Percentiles rank a stretch among this genome's conserved stretches.
phyloP scores from a whole-genome alignment of 2,797 vertebrate species.

The Pseudopleuronectes americanus region DNA sequence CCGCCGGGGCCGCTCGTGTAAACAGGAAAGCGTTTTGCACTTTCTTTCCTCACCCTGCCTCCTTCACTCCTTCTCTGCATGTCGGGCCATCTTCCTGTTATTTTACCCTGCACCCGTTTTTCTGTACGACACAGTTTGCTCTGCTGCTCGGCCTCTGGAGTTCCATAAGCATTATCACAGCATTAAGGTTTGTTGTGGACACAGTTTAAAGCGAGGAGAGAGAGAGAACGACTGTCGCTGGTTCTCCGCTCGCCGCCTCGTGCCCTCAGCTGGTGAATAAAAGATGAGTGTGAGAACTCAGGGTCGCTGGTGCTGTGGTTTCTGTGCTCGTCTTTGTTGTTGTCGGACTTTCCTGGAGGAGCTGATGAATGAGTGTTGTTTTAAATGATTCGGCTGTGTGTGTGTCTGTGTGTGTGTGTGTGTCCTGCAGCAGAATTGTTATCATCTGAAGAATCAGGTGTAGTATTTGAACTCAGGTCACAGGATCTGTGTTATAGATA shows the following conservation, averaged over 20 bases:
- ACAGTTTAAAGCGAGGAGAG: not conserved
- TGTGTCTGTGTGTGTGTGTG: too few relatives aligned
- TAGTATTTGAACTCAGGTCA: too few relatives aligned
- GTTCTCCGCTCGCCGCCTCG: conserved; percentile 7
- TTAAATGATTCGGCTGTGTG: not conserved
- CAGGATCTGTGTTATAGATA: too few relatives aligned
- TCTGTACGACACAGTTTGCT: conserved; percentile 18
- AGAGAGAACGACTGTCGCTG: conserved; percentile 4
- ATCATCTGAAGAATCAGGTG: too few relatives aligned
- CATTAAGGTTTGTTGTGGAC: conserved; percentile 17
- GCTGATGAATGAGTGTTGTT: too few relatives aligned
- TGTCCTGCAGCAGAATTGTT: too few relatives aligned
- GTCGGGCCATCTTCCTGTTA: conserved; percentile 22
- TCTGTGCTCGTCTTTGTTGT: conserved; percentile 20
- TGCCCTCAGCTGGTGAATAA: conserved; percentile 34
- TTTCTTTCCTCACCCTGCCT: conserved; percentile 16
- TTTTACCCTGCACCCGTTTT: conserved; percentile 27
- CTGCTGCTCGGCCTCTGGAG: not conserved
- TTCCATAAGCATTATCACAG: conserved; percentile 17
- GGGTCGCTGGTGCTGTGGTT: conserved; percentile 27
- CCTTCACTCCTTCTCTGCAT: conserved; percentile 11
- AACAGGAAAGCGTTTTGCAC: conserved; percentile 48
- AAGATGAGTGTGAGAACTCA: conserved; percentile 40
- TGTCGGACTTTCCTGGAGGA: not conserved
- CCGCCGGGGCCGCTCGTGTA: conserved; percentile 1